phyloP scores from a whole-genome alignment of 2,888 invertebrate species.

The Endomychus coccineus region DNA sequence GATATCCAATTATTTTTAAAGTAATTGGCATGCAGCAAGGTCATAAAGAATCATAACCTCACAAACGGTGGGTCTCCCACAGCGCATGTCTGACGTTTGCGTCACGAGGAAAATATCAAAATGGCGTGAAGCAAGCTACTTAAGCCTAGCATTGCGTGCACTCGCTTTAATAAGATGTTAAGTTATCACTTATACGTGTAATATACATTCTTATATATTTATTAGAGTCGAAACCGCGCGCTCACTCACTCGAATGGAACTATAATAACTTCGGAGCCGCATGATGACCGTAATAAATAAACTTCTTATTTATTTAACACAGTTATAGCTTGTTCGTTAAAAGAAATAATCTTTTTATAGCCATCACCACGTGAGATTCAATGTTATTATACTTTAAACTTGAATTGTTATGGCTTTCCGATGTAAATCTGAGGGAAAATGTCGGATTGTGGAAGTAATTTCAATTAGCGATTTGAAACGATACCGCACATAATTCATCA shows the following conservation, averaged over 20 bases:
- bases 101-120: slow-evolving; percentile 22
- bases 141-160: slow-evolving; percentile 39
- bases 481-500: too few species aligned
- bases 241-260: slow-evolving; percentile 11
- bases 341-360: slow-evolving; percentile 1
- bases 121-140: slow-evolving; percentile 37
- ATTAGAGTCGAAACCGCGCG: slow-evolving; percentile 32
- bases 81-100: slow-evolving; percentile 17
- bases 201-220: slow-evolving; percentile 42
- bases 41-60: slow-evolving; percentile 22
- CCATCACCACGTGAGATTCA: neutral
- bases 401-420: neutral
- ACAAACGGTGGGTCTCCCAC: slow-evolving; percentile 22
- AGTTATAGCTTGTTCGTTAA: slow-evolving; percentile 1
- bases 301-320: slow-evolving; percentile 10
- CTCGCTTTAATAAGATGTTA: slow-evolving; percentile 42
- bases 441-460: too few species aligned
- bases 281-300: slow-evolving; percentile 10
- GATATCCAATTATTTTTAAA: slow-evolving; percentile 19
- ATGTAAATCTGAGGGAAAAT: too few species aligned
- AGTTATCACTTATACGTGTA: slow-evolving; percentile 44
- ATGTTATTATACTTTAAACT: neutral
- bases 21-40: slow-evolving; percentile 19
- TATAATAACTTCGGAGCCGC: slow-evolving; percentile 8
- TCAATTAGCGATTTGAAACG: too few species aligned